Evolutionary conservation across 1,140 invertebrate species (phyloP).

Genomic region (Stenopsyche tienmushanensis): DNA sequence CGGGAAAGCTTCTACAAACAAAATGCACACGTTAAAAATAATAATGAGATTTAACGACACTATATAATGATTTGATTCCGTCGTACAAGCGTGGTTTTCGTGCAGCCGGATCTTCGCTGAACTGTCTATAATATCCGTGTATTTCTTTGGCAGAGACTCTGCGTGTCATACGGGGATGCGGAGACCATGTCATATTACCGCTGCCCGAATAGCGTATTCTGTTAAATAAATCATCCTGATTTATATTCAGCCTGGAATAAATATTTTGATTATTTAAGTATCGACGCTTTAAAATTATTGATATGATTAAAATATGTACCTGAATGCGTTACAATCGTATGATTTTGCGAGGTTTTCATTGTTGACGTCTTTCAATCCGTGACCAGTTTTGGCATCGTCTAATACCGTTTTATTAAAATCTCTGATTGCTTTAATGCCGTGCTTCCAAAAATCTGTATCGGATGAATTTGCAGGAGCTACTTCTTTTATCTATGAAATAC

Average conservation of each 20-base stretch:
- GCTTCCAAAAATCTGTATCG: slow-evolving; percentile 64
- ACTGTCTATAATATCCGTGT: slow-evolving; percentile 12
- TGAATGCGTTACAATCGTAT: background rate
- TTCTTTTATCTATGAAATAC: slow-evolving; percentile 66
- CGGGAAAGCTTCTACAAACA: slow-evolving; percentile 8
- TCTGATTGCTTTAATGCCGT: slow-evolving; percentile 64
- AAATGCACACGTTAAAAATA: no score
- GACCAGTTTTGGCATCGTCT: background rate
- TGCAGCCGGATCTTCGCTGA: slow-evolving; percentile 14
- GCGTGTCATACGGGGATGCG: slow-evolving; percentile 7
- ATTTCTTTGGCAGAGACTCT: slow-evolving; percentile 28
- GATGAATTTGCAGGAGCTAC: slow-evolving; percentile 64
- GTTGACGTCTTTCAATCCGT: background rate
- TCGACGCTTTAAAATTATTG: background rate
- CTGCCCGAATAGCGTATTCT: background rate
- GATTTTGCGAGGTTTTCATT: background rate
- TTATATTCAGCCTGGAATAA: slow-evolving; percentile 1
- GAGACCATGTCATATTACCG: slow-evolving; percentile 37
- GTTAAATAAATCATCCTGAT: slow-evolving; percentile 20
- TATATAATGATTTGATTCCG: no score
- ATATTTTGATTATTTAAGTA: no score
- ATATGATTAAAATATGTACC: background rate
- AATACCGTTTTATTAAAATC: slow-evolving; percentile 54
- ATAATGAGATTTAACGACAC: no score
- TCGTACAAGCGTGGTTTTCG: slow-evolving; percentile 30